Percentiles rank a stretch among this genome's conserved stretches.
These are phyloP conservation scores for Bhutanitis thaidina DNA, from an alignment of 2,888 invertebrate species.

Conservation along the genomic window DNA sequence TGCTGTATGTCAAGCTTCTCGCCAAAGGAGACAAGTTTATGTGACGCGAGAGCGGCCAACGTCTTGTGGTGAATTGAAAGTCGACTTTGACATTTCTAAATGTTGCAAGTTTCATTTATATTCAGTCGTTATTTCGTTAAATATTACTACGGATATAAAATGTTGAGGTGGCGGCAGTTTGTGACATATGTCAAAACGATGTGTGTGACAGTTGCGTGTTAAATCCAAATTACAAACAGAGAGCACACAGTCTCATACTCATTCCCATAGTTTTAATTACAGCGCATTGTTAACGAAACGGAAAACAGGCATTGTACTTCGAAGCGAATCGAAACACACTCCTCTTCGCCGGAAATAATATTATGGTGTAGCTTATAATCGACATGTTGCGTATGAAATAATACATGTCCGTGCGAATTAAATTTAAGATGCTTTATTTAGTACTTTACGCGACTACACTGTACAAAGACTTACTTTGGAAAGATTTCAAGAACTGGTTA, in stretches of 20 bases:
- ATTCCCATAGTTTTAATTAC: slow-evolving; percentile 19
- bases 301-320: slow-evolving; percentile 19
- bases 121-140: slow-evolving; percentile 1
- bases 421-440: no score
- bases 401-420: no score
- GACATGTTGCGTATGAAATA: not conserved
- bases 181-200: no score
- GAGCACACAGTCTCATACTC: not conserved
- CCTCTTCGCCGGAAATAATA: slow-evolving; percentile 16
- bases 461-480: no score
- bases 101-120: slow-evolving; percentile 15
- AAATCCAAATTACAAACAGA: not conserved
- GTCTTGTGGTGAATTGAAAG: slow-evolving; percentile 10
- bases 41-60: slow-evolving; percentile 9
- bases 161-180: no score
- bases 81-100: slow-evolving; percentile 15
- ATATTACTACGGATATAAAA: not conserved
- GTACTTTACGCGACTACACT: no score
- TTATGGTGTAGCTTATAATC: slow-evolving; percentile 6
- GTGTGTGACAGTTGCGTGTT: slow-evolving; percentile 2
- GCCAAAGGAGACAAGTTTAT: slow-evolving; percentile 22
- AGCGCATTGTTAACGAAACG: slow-evolving; percentile 17
- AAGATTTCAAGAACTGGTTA: no score
- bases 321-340: slow-evolving; percentile 12
- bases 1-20: slow-evolving; percentile 10